Percentiles rank a stretch among this genome's conserved stretches.
These are phyloP conservation scores for Microcebus lehilahytsara DNA, from an alignment of 2,113 vertebrate genomes.

Conservation along the genomic window DNA sequence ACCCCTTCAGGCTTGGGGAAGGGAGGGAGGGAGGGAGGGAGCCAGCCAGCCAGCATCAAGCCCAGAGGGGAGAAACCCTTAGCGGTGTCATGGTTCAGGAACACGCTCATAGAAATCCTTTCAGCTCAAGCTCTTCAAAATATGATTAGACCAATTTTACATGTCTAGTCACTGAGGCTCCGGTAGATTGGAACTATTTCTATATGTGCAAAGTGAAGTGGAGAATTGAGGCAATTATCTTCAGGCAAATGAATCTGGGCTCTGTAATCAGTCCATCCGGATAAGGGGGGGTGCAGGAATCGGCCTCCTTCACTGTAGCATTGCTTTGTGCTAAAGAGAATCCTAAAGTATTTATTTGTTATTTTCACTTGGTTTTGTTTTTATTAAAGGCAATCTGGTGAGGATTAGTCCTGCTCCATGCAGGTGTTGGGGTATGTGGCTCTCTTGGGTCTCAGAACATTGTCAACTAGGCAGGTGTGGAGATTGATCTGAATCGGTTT, in stretches of 20 bases:
- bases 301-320: background rate
- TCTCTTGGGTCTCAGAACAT: background rate
- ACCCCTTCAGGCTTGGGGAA: background rate
- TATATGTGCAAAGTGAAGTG: slow-evolving; percentile 64
- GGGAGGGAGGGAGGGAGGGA: too few relatives aligned
- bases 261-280: slow-evolving; percentile 58
- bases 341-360: slow-evolving; percentile 49
- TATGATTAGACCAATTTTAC: slow-evolving; percentile 68
- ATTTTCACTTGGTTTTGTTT: slow-evolving; percentile 40
- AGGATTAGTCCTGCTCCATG: background rate
- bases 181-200: slow-evolving; percentile 42
- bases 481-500: background rate
- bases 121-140: slow-evolving; percentile 52
- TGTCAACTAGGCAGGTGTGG: background rate
- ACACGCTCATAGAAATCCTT: background rate
- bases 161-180: slow-evolving; percentile 60
- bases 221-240: slow-evolving; percentile 70
- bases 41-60: background rate
- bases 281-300: background rate
- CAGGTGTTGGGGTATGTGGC: background rate
- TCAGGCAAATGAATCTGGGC: slow-evolving; percentile 59
- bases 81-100: slow-evolving; percentile 28
- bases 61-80: background rate
- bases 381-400: background rate
- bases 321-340: background rate